phyloP scores from a whole-genome alignment of 2,113 vertebrate species.

The Antechinus flavipes region DNA sequence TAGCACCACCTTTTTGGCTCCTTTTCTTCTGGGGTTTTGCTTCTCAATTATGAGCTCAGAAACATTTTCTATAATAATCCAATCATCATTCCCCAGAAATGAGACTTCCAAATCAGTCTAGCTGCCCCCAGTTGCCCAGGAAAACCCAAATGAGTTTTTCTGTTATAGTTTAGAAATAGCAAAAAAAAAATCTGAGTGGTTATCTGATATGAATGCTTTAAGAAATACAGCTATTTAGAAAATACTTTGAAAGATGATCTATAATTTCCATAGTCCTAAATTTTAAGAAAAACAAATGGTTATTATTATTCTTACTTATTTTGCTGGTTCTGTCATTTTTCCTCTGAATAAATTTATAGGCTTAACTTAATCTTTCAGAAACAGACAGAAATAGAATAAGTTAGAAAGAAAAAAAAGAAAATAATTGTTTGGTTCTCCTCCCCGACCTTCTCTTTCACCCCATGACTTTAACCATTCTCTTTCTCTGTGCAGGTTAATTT shows the following conservation, averaged over 20 bases:
- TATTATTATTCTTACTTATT: slow-evolving; percentile 26
- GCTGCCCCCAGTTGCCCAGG: slow-evolving; percentile 17
- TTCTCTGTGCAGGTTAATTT: neutral
- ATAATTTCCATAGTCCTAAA: slow-evolving; percentile 26
- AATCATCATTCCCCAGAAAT: slow-evolving; percentile 36
- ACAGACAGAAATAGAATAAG: neutral
- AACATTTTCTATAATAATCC: neutral
- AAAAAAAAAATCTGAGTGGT: slow-evolving; percentile 22
- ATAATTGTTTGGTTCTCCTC: neutral
- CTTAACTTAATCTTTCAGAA: neutral
- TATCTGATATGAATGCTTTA: slow-evolving; percentile 31
- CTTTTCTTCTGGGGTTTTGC: neutral
- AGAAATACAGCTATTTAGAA: slow-evolving; percentile 17
- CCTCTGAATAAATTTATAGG: slow-evolving; percentile 22
- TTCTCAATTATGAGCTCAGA: slow-evolving; percentile 14
- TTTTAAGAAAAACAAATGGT: slow-evolving; percentile 17
- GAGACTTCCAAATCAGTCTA: neutral
- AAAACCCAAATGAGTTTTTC: slow-evolving; percentile 16
- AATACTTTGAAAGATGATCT: neutral
- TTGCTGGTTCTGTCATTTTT: slow-evolving; percentile 44
- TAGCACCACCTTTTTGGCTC: neutral
- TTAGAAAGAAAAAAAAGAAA: neutral
- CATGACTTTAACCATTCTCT: neutral
- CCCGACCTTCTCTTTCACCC: neutral
- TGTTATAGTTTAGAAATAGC: slow-evolving; percentile 16